A percentile compares a stretch with the other conserved stretches of the same genome.
phyloP scores from a whole-genome alignment of 2,888 invertebrate species.

The Hydriomena furcata region DNA sequence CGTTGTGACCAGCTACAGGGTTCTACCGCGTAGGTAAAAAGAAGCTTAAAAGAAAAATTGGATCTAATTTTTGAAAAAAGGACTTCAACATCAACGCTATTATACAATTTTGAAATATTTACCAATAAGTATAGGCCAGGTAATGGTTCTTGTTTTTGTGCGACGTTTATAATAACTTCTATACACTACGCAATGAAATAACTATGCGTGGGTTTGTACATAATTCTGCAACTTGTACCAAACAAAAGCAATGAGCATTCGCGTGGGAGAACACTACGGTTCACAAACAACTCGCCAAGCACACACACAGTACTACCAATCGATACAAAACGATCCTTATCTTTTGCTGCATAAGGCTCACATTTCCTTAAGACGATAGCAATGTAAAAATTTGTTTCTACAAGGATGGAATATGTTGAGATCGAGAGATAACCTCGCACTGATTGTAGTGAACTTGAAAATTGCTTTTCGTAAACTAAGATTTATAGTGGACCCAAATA shows the following conservation, averaged over 20 bases:
- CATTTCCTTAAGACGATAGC: conserved; percentile 18
- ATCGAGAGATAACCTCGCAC: conserved; percentile 60
- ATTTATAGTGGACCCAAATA: conserved; percentile 40
- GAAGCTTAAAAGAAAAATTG: no score
- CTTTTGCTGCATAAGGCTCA: conserved; percentile 34
- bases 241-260: conserved; percentile 67
- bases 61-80: no score
- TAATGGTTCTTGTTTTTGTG: no score
- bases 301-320: conserved; percentile 44
- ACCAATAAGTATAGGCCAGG: no score
- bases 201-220: conserved; percentile 5
- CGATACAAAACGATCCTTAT: conserved; percentile 40
- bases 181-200: not conserved
- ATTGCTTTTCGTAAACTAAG: conserved; percentile 57
- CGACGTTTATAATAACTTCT: no score
- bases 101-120: no score
- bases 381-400: conserved; percentile 40
- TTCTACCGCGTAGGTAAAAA: no score
- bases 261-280: conserved; percentile 61
- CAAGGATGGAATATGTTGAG: conserved; percentile 61
- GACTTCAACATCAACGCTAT: no score
- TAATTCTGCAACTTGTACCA: conserved; percentile 47
- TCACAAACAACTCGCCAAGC: conserved; percentile 65
- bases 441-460: conserved; percentile 66
- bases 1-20: no score